Base-by-base conservation (phyloP, 35 echinoderm and acorn worm genomes). In the Apostichopus parvimensis region DNA sequence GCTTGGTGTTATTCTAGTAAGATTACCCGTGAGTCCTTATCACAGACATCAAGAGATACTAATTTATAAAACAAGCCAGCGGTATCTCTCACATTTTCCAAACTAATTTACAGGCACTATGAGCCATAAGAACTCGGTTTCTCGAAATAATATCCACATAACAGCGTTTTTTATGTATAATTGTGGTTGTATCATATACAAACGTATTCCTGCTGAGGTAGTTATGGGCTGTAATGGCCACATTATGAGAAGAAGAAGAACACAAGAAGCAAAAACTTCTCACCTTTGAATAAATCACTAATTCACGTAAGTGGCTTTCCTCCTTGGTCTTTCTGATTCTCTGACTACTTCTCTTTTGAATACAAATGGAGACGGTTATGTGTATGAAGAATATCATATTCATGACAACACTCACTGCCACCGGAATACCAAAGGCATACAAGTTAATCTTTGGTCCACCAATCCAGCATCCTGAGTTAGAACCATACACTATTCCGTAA, bases 391-490 rank as follows among this genome's bases (percentile, higher is more conserved):
- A 25, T 25, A 25, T 25, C 24, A 25, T 25, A 25, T 25, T 25
- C 5, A 90, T 45, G 4, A 90, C 13, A 45, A 90, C 20, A 56
- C 88, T 54, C 17, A 78, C 25, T 15, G 70, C 88, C 56, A 90
- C 64, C 0, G 88, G 88, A 10, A 90, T 73, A n/a, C 88, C 88
- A 76, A 90, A 90, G 64, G 70, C 45, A 7, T n/a, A 77, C 34
- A 90, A 20, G 70, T 90, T 90, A 9, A 77, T 21, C 72, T 6
- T 12, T 54, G 64, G 73, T 54, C 64, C 88, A 54, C 88, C 88
- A 55, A 90, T 90, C 88, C 88, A 90, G 28, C 88, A 90, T 77
- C 88, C 88, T 75, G 34, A 54, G 6, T 52, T n/a, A 14, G 52
- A 54, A 23, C 88, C 88, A 62, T 90, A 90, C 9, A 12, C 45